phyloP scores from a whole-genome alignment of 2,888 invertebrate species.

The Eucriotettix oculatus region DNA sequence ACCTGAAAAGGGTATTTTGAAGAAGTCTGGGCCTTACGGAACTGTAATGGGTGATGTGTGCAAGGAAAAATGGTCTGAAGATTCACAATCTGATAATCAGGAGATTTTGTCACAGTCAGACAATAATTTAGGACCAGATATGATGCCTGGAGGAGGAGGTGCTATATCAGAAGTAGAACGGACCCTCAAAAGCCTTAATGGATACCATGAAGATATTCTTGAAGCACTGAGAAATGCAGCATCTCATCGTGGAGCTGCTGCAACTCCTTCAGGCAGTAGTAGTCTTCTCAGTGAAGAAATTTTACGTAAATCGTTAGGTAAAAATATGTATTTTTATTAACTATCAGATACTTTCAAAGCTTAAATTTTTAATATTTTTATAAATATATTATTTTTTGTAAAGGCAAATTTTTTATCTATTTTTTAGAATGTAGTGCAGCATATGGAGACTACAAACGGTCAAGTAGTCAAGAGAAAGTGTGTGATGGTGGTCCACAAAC shows the following conservation, averaged over 20 bases:
- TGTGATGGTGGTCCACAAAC: constrained; percentile 46
- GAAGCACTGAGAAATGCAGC: constrained; percentile 79
- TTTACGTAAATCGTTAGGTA: constrained; percentile 44
- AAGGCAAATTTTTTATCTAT: not conserved
- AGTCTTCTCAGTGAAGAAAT: constrained; percentile 51
- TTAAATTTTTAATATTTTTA: not conserved
- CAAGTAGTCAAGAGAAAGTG: constrained; percentile 48
- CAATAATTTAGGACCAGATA: constrained; percentile 36
- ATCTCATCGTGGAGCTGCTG: constrained; percentile 41
- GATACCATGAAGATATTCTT: constrained; percentile 82
- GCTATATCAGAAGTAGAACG: constrained; percentile 66
- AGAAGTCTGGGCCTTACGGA: constrained; percentile 61
- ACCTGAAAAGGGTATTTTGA: constrained; percentile 82
- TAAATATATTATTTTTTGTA: not conserved
- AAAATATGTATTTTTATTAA: not conserved
- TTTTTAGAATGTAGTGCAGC: constrained; percentile 20
- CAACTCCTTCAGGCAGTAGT: constrained; percentile 44
- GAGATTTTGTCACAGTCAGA: constrained; percentile 51
- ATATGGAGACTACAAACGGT: constrained; percentile 42
- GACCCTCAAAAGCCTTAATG: constrained; percentile 75
- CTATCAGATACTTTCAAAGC: not conserved
- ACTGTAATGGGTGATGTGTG: constrained; percentile 44
- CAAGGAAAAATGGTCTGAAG: constrained; percentile 49
- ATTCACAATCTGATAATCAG: constrained; percentile 50
- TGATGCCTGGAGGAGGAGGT: constrained; percentile 26